Evolutionary conservation across 2,113 vertebrate genomes (phyloP).

Genomic region (Rhinolophus ferrumequinum): DNA sequence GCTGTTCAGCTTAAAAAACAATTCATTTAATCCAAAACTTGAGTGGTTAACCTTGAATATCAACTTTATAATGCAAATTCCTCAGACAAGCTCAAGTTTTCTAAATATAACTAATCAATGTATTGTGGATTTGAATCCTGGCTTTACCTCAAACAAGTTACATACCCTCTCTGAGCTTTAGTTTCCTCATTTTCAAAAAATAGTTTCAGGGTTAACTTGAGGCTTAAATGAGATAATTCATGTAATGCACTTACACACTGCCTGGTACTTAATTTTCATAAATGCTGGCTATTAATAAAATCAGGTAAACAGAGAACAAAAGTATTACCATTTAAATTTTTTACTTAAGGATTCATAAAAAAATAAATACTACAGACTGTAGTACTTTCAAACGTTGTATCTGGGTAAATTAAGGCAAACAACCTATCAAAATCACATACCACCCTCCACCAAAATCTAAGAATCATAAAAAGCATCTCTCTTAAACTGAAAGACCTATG

Average conservation of each 20-base stretch:
- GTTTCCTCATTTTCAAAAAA: conserved; percentile 1
- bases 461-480: conserved; percentile 31
- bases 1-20: not conserved
- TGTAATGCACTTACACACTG: not conserved
- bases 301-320: not conserved
- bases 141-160: not conserved
- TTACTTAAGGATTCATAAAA: not conserved
- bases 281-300: not conserved
- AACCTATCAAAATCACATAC: not conserved
- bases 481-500: not conserved
- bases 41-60: not conserved
- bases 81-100: conserved; percentile 11
- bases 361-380: not conserved
- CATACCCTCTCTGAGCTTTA: not conserved
- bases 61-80: conserved; percentile 7
- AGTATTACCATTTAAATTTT: not conserved
- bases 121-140: not conserved
- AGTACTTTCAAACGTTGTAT: not conserved
- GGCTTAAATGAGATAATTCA: not conserved
- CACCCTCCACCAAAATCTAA: not conserved
- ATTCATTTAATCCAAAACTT: conserved; percentile 23
- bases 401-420: conserved; percentile 41
- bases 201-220: not conserved
- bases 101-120: not conserved
- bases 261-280: not conserved